Evolutionary conservation across 2,888 invertebrate genomes (phyloP).

Genomic region (Chromoteleia sp.): DNA sequence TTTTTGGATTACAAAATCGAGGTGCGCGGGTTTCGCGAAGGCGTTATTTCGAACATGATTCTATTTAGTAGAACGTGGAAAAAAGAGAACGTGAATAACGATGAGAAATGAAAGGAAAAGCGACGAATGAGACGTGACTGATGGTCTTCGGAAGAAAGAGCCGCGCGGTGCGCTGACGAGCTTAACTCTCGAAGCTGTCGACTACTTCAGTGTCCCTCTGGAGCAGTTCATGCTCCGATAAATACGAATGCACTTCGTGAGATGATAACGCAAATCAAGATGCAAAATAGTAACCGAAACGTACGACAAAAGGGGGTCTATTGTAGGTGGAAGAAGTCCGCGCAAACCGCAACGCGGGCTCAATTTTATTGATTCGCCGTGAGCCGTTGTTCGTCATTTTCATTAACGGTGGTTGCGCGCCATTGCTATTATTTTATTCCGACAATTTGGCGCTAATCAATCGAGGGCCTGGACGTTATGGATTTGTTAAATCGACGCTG

Average conservation of each 20-base stretch:
- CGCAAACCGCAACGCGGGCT: constrained; percentile 45
- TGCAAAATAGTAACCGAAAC: constrained; percentile 46
- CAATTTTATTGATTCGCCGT: constrained; percentile 41
- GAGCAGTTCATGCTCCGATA: constrained; percentile 64
- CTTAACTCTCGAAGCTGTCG: constrained; percentile 47
- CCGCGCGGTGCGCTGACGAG: constrained; percentile 47
- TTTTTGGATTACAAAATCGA: constrained; percentile 42
- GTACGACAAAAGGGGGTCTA: constrained; percentile 42
- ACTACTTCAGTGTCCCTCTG: constrained; percentile 52
- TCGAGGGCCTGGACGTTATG: neutral
- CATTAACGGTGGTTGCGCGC: constrained; percentile 11
- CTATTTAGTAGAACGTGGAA: constrained; percentile 55
- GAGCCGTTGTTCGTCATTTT: constrained; percentile 40
- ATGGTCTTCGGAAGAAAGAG: constrained; percentile 57
- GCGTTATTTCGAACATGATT: constrained; percentile 56
- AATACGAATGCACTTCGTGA: constrained; percentile 57
- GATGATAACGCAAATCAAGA: constrained; percentile 56
- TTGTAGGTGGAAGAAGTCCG: constrained; percentile 18
- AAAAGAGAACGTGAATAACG: constrained; percentile 52
- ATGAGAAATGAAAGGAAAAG: constrained; percentile 59
- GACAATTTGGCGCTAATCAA: constrained; percentile 12
- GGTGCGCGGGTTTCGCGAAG: constrained; percentile 33
- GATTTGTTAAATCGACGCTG: constrained; percentile 25
- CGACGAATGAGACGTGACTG: constrained; percentile 41
- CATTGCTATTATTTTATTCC: constrained; percentile 23